Base-by-base conservation (phyloP, 2,888 invertebrate species). In the Autographa pulchrina region DNA sequence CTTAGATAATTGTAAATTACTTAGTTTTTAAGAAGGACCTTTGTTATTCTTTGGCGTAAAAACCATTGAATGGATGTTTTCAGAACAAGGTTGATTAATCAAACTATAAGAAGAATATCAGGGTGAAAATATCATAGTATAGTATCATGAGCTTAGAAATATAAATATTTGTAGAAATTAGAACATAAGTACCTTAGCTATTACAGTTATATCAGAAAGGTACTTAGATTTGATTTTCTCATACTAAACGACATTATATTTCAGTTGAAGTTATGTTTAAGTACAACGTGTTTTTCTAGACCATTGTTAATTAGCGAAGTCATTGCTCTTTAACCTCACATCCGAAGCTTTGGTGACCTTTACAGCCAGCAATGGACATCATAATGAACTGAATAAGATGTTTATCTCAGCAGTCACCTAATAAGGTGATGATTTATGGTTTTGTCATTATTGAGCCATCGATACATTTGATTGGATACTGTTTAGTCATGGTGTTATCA, bases 391-490 rank as follows among this genome's bases (percentile, higher is more conserved):
- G 52, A 60, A 52, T 20, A 58, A 54, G 82, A 81, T 78, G 54
- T n/a, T 20, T 78, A 80, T 80, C 80, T 38, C 9, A 66, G 32
- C 48, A 32, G 4, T 32, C 66, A 20, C 82, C 73, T 67, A 75
- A 78, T 80, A 78, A 68, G 73, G 80, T 32, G 52, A 56, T 75
- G 75, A 75, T 80, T 81, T 81, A 72, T 75, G 71, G 63, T 61
- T 8, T 11, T 20, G 25, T 25, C 48, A 48, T 48, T 48, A 48
- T 48, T n/a, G 7, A 18, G 18, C 14, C 25, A 20, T 56, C 54
- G 54, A 68, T 72, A 64, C 64, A 43, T 20, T 54, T 71, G 76
- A 71, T 68, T 60, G 59, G 54, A 56, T 25, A 75, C 68, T 56
- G 78, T 76, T 78, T 75, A 72, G 63, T 80, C 71, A 64, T 56